phyloP scores from a whole-genome alignment of 2,888 invertebrate genomes.

The Siphlonurus alternatus region DNA sequence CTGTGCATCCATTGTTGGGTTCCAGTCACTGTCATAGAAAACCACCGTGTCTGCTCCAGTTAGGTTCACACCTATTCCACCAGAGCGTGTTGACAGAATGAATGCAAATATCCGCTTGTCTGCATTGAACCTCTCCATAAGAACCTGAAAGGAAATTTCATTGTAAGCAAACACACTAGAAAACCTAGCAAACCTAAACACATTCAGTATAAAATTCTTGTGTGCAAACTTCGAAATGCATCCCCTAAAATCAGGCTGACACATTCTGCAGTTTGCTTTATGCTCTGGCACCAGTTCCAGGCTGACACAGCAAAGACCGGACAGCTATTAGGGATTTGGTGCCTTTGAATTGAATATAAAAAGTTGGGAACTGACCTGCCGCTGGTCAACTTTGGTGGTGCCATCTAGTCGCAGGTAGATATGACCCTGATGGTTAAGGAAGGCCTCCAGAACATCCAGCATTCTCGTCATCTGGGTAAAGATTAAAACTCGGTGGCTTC shows the following conservation, averaged over 20 bases:
- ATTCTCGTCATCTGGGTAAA: conserved; percentile 99
- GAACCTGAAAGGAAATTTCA: conserved; percentile 30
- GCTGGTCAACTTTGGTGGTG: conserved; percentile 82
- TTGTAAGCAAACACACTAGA: background rate
- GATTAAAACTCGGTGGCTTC: conserved; percentile 79
- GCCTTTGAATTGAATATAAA: background rate
- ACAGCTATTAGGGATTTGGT: background rate
- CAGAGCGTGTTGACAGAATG: conserved; percentile 93
- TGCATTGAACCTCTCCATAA: conserved; percentile 95
- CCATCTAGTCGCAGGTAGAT: conserved; percentile 94
- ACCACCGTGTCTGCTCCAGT: conserved; percentile 98
- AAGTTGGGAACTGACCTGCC: conserved; percentile 43
- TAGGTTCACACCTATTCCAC: conserved; percentile 94
- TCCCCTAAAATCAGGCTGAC: background rate
- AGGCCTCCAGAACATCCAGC: conserved; percentile 94
- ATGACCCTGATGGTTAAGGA: conserved; percentile 92
- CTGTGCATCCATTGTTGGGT: conserved; percentile 99
- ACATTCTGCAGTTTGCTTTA: background rate
- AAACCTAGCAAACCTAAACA: too few relatives aligned
- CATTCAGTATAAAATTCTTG: too few relatives aligned
- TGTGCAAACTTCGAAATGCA: background rate
- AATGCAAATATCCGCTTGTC: conserved; percentile 92
- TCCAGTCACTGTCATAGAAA: conserved; percentile 99
- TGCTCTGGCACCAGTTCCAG: background rate
- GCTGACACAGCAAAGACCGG: background rate